These are phyloP conservation scores for Physocephala rufipes DNA, from an alignment of 2,888 invertebrate genomes.

Conservation along the genomic window DNA sequence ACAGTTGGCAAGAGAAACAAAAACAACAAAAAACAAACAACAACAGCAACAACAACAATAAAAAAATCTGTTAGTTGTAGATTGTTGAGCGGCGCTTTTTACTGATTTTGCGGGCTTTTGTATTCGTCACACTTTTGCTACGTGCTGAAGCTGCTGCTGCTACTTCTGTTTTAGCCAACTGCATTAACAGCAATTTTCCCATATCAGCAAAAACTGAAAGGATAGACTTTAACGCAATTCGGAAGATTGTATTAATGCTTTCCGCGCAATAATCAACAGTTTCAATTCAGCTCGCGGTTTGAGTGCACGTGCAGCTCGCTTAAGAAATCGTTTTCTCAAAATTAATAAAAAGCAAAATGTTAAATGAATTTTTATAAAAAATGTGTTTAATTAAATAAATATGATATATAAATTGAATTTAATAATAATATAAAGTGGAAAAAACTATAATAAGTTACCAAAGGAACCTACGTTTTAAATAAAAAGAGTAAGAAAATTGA, in stretches of 20 bases:
- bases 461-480: not conserved
- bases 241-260: not conserved
- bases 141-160: constrained; percentile 13
- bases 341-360: not conserved
- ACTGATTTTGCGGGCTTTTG: not conserved
- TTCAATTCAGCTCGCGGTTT: constrained; percentile 19
- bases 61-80: not conserved
- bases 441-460: not conserved
- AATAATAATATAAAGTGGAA: not conserved
- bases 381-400: not conserved
- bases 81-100: not conserved
- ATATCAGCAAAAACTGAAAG: not conserved
- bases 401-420: not conserved
- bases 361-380: not conserved
- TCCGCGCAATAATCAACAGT: constrained; percentile 23
- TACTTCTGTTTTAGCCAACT: not conserved
- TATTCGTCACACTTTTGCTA: not conserved
- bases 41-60: not conserved
- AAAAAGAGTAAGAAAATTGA: not conserved
- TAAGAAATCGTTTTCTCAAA: not conserved
- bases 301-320: constrained; percentile 2
- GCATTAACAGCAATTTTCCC: not conserved
- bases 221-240: not conserved
- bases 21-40: not conserved
- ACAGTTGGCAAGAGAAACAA: not conserved